These are phyloP conservation scores for Venustaconcha ellipsiformis DNA, from an alignment of 1,140 invertebrate species.

Conservation along the genomic window DNA sequence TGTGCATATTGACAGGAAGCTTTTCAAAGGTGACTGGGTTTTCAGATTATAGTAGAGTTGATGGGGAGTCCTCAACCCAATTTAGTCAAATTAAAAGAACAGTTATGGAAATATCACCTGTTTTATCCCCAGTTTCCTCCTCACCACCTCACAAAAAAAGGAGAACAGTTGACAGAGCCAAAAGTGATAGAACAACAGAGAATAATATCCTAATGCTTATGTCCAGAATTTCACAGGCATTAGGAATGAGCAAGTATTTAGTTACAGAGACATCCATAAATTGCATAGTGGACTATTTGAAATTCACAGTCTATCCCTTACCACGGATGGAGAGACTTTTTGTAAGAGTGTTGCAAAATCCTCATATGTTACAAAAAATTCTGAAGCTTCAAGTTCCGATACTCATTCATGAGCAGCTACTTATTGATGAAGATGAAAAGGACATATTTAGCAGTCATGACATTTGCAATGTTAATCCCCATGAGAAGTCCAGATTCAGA, in stretches of 20 bases:
- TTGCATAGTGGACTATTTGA: constrained; percentile 42
- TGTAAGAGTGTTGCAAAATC: constrained; percentile 39
- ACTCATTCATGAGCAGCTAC: constrained; percentile 32
- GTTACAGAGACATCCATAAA: constrained; percentile 25
- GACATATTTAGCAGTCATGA: too few relatives aligned
- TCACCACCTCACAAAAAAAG: not conserved
- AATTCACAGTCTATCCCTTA: constrained; percentile 19
- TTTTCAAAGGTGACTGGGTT: not conserved
- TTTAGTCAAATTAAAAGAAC: not conserved
- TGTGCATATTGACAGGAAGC: not conserved
- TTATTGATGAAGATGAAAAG: constrained; percentile 9
- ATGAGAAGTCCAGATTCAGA: too few relatives aligned
- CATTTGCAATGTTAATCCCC: too few relatives aligned
- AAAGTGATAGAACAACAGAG: constrained; percentile 23
- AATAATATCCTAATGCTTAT: constrained; percentile 52
- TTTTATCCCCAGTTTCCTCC: not conserved
- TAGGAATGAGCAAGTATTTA: constrained; percentile 42
- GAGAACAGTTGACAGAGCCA: not conserved
- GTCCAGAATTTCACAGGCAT: constrained; percentile 50
- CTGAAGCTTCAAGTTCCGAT: constrained; percentile 29
- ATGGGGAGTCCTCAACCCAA: not conserved
- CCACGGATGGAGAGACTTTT: constrained; percentile 35
- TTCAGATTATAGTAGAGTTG: not conserved
- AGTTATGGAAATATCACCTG: not conserved
- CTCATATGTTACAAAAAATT: constrained; percentile 35